Evolutionary conservation across 2,888 invertebrate genomes (phyloP).

Genomic region (Lycaena phlaeas): DNA sequence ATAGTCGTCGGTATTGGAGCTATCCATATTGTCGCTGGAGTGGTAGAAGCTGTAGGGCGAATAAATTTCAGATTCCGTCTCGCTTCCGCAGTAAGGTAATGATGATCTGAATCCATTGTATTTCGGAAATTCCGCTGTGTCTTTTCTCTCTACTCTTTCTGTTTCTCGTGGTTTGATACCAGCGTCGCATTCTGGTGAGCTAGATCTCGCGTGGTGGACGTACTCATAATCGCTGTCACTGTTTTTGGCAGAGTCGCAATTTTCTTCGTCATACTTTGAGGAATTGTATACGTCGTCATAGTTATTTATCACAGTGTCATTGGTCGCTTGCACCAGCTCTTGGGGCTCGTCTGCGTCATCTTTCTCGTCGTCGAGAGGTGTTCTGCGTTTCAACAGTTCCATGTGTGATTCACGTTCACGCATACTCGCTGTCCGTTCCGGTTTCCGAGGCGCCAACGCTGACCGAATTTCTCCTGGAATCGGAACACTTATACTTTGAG

Average conservation of each 20-base stretch:
- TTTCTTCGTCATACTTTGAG: slow-evolving; percentile 59
- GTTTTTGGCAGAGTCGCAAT: slow-evolving; percentile 60
- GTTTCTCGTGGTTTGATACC: slow-evolving; percentile 60
- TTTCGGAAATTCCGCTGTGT: slow-evolving; percentile 71
- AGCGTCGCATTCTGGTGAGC: slow-evolving; percentile 79
- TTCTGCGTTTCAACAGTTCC: slow-evolving; percentile 70
- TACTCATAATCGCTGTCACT: slow-evolving; percentile 78
- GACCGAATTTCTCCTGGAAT: slow-evolving; percentile 85
- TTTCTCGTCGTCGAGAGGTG: slow-evolving; percentile 67
- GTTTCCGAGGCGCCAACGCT: slow-evolving; percentile 86
- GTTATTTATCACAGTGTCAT: slow-evolving; percentile 58
- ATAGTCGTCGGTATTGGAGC: slow-evolving; percentile 53
- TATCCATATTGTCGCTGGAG: slow-evolving; percentile 72
- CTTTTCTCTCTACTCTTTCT: slow-evolving; percentile 45
- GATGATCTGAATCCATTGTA: slow-evolving; percentile 77
- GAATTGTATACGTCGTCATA: slow-evolving; percentile 67
- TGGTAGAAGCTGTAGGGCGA: slow-evolving; percentile 85
- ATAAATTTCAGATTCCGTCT: slow-evolving; percentile 87
- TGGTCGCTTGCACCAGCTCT: slow-evolving; percentile 59
- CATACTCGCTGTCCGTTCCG: slow-evolving; percentile 90
- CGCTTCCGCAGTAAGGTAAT: slow-evolving; percentile 87
- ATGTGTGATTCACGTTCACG: slow-evolving; percentile 81
- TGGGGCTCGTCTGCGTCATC: slow-evolving; percentile 61
- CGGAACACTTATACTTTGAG: not conserved
- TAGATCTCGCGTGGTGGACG: slow-evolving; percentile 76